Conservation (phyloP, 2,797 vertebrate species). For the Parotocinclus haroldoi region DNA sequence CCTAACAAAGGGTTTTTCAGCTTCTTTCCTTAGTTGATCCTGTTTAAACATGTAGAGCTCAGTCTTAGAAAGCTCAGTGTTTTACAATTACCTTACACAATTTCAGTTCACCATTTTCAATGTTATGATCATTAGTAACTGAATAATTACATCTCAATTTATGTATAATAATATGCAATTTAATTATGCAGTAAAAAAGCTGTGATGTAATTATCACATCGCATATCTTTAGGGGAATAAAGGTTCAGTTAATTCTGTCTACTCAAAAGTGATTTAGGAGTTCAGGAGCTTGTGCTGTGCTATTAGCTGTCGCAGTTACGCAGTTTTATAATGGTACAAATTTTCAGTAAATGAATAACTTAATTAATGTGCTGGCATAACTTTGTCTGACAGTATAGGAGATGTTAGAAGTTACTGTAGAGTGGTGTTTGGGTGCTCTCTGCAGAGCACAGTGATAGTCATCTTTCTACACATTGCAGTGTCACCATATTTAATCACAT, state of each 20-base stretch:
- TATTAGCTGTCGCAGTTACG: no score
- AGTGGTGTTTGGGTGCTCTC: no score
- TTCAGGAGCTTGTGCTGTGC: neutral
- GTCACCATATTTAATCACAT: conserved; percentile 49
- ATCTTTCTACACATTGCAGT: conserved; percentile 29
- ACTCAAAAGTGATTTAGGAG: conserved; percentile 30
- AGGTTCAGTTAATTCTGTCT: conserved; percentile 32
- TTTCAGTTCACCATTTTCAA: conserved; percentile 4
- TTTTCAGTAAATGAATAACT: no score
- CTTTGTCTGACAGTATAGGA: neutral
- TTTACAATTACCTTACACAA: conserved; percentile 34
- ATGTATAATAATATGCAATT: conserved; percentile 32
- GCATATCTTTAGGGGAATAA: conserved; percentile 14
- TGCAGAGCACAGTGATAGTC: conserved; percentile 24
- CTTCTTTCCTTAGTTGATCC: neutral
- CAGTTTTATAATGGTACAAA: no score
- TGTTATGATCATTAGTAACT: conserved; percentile 30
- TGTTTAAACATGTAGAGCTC: conserved; percentile 26
- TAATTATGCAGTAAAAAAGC: conserved; percentile 25
- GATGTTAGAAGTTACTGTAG: neutral
- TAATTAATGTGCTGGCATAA: neutral
- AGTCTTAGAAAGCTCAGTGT: conserved; percentile 39
- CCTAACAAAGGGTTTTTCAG: conserved; percentile 30
- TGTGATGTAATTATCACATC: conserved; percentile 1
- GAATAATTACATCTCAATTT: conserved; percentile 48